Evolutionary conservation across 2,797 vertebrate species (phyloP).

Genomic region (Euthynnus affinis): DNA sequence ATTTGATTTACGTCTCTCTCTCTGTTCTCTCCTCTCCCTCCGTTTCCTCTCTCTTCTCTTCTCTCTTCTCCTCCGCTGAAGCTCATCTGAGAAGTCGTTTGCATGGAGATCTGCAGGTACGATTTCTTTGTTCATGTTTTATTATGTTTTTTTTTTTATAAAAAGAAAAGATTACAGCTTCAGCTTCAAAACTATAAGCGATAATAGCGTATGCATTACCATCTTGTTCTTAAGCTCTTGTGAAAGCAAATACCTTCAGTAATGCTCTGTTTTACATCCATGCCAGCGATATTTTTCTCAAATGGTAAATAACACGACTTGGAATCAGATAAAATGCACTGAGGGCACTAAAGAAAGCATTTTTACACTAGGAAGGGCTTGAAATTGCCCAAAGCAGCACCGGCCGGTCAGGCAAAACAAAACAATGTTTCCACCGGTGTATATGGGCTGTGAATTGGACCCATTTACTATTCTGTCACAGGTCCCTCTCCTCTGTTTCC

Average conservation of each 20-base stretch:
- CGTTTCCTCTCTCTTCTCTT: constrained; percentile 22
- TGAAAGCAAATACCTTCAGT: constrained; percentile 13
- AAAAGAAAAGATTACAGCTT: neutral
- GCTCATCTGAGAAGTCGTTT: constrained; percentile 98
- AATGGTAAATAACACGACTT: neutral
- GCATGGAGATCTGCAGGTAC: constrained; percentile 98
- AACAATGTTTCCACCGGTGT: constrained; percentile 39
- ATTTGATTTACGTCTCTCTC: constrained; percentile 54
- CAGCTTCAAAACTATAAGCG: neutral
- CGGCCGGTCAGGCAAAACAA: constrained; percentile 48
- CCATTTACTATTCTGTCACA: constrained; percentile 63
- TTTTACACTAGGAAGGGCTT: constrained; percentile 29
- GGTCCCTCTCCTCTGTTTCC: constrained; percentile 48
- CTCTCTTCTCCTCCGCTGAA: constrained; percentile 67
- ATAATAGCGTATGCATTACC: neutral
- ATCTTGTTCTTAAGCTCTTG: neutral
- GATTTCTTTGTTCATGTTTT: neutral
- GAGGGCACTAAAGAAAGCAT: constrained; percentile 1
- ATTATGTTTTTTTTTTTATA: neutral
- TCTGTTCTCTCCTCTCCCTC: constrained; percentile 31
- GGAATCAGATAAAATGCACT: constrained; percentile 7
- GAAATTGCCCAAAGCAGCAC: constrained; percentile 44
- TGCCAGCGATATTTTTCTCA: neutral
- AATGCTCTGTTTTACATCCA: neutral
- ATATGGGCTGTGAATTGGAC: constrained; percentile 45